phyloP scores from a whole-genome alignment of 2,113 vertebrate species.

The Setophaga petechia region DNA sequence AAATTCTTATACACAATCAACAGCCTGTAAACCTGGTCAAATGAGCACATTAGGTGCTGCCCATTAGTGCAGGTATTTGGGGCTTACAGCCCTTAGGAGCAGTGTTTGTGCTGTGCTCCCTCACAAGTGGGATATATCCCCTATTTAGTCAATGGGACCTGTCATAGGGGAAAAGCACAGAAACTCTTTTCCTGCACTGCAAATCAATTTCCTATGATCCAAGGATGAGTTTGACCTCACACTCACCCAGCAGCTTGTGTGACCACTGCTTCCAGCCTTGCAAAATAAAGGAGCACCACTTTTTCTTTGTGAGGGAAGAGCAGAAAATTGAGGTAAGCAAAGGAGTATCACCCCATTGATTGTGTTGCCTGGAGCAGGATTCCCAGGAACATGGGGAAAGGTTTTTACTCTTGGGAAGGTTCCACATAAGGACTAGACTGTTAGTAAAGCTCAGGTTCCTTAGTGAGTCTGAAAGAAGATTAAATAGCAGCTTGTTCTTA shows the following conservation, averaged over 20 bases:
- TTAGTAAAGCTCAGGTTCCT: background rate
- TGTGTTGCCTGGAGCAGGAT: background rate
- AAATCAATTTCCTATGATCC: background rate
- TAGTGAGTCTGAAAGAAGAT: background rate
- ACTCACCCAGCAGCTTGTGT: background rate
- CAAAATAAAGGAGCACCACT: background rate
- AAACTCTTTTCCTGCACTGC: background rate
- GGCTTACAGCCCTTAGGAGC: background rate
- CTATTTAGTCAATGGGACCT: background rate
- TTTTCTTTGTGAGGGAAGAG: background rate
- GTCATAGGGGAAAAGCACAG: background rate
- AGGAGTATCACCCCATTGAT: accelerated
- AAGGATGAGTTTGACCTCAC: background rate
- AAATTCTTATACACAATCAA: slow-evolving; percentile 44
- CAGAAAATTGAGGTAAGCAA: background rate
- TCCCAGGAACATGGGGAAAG: background rate
- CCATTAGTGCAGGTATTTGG: background rate
- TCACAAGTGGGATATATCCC: background rate
- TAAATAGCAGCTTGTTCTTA: background rate
- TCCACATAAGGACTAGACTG: background rate
- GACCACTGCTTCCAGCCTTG: accelerated
- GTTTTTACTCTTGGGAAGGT: background rate
- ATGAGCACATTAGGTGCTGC: background rate
- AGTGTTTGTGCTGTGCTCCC: background rate
- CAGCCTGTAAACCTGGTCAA: slow-evolving; percentile 40